phyloP scores from a whole-genome alignment of 2,113 vertebrate genomes.

The Pelodiscus sinensis region DNA sequence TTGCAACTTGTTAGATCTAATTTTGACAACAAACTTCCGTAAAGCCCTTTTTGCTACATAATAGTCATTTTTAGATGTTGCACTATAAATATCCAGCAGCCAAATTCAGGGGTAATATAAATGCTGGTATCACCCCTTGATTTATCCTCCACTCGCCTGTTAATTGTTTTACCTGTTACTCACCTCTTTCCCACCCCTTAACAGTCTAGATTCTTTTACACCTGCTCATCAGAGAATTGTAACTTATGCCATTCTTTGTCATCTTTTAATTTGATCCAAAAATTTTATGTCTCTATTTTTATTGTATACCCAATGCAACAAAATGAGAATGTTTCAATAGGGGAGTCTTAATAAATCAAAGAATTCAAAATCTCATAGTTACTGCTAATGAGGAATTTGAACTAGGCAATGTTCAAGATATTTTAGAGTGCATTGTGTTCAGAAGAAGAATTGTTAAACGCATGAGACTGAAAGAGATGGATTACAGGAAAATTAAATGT shows the following conservation, averaged over 20 bases:
- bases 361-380: not conserved
- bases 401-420: not conserved
- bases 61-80: not conserved
- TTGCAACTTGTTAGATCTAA: not conserved
- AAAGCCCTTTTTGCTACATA: not conserved
- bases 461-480: conserved; percentile 64
- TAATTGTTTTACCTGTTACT: not conserved
- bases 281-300: not conserved
- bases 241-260: not conserved
- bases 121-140: not conserved
- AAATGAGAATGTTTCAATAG: not conserved
- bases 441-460: not conserved
- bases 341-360: not conserved
- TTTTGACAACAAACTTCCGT: not conserved
- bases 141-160: not conserved
- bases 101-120: not conserved
- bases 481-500: conserved; percentile 72
- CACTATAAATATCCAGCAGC: not conserved
- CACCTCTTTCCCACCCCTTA: not conserved
- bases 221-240: not conserved
- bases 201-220: not conserved
- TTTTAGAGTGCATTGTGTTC: not conserved
- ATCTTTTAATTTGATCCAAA: not conserved
- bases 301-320: not conserved
- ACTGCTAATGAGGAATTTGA: conserved; percentile 8